Evolutionary conservation across 2,113 vertebrate genomes (phyloP).

Genomic region (Motacilla tschutschensis): DNA sequence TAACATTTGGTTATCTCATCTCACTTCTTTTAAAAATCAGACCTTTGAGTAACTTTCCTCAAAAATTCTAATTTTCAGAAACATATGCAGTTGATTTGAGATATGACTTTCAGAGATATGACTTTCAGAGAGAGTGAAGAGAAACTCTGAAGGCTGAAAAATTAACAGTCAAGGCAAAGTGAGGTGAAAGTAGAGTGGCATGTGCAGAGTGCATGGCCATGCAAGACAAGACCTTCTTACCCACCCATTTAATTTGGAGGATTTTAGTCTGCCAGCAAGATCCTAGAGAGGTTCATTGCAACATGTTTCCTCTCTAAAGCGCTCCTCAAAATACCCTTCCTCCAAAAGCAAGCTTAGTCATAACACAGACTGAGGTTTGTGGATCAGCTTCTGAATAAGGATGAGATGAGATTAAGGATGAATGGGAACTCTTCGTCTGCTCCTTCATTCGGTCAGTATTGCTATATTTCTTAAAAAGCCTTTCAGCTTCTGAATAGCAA

Average conservation of each 20-base stretch:
- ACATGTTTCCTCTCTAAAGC: background rate
- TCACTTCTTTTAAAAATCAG: background rate
- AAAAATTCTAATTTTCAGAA: background rate
- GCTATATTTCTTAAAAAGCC: constrained; percentile 40
- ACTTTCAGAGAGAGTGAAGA: background rate
- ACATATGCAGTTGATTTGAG: background rate
- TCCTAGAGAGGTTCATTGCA: background rate
- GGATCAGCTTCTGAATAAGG: background rate
- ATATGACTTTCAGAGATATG: background rate
- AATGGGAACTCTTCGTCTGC: background rate
- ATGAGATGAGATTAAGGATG: background rate
- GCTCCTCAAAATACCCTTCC: background rate
- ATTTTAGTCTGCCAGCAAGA: background rate
- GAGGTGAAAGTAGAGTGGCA: background rate
- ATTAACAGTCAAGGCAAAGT: background rate
- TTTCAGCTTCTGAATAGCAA: constrained; percentile 38
- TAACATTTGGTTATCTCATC: background rate
- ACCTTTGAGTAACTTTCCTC: background rate
- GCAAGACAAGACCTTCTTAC: background rate
- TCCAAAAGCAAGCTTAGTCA: background rate
- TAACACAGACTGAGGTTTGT: background rate
- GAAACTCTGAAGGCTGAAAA: background rate
- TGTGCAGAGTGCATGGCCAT: background rate
- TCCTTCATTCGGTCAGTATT: constrained; percentile 29
- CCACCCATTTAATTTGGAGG: background rate